Evolutionary conservation across 2,888 invertebrate genomes (phyloP).

Genomic region (Drosophila mettleri): DNA sequence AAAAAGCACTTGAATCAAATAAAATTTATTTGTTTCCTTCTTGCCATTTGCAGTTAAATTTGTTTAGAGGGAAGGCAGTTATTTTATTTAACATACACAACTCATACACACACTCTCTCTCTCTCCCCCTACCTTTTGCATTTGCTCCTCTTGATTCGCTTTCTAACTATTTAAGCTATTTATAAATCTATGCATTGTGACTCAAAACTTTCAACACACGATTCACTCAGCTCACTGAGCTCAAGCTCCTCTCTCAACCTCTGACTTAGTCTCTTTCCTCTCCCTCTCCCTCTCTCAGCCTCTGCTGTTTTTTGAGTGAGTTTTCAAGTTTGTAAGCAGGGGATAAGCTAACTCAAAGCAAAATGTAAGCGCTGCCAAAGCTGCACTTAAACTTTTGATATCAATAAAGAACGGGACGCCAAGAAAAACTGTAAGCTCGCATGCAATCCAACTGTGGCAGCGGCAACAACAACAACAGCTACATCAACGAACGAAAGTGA

Average conservation of each 20-base stretch:
- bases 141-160: not conserved
- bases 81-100: conserved; percentile 25
- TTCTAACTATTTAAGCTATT: conserved; percentile 47
- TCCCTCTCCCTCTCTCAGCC: not conserved
- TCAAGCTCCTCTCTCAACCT: conserved; percentile 7
- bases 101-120: not conserved
- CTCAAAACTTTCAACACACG: conserved; percentile 43
- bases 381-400: conserved; percentile 80
- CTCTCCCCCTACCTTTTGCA: not conserved
- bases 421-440: conserved; percentile 43
- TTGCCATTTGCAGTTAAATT: conserved; percentile 52
- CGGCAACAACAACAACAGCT: conserved; percentile 20
- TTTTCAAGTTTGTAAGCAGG: conserved; percentile 57
- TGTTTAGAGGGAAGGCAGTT: conserved; percentile 10
- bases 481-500: conserved; percentile 50
- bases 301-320: conserved; percentile 12
- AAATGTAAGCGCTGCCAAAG: conserved; percentile 77
- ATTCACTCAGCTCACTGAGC: conserved; percentile 19
- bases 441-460: conserved; percentile 40
- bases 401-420: conserved; percentile 63
- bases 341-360: conserved; percentile 72
- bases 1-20: conserved; percentile 63
- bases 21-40: conserved; percentile 73
- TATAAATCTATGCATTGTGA: conserved; percentile 30
- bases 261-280: not conserved